Base-by-base conservation (phyloP, 2,113 vertebrate species). In the Plecturocebus donacophilus region DNA sequence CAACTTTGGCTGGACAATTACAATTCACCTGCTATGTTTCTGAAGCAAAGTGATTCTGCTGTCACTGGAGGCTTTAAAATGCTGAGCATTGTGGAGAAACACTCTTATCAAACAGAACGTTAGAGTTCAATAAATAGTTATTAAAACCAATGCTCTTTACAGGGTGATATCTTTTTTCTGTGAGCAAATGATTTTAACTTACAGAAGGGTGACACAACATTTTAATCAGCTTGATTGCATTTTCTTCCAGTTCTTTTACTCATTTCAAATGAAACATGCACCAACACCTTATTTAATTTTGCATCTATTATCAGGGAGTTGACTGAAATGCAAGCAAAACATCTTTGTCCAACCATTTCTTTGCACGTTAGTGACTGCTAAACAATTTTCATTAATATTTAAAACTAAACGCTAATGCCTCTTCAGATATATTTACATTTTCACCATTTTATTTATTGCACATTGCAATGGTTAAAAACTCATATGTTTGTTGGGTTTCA, bases 71-170 rank as follows among this genome's bases (percentile, higher is more conserved):
- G 49, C 45, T 96, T 96, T 56, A 90, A 95, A 94, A 97, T 77
- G 79, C 91, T 87, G 16, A 95, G 40, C 70, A 86, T 73, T 52
- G 82, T 82, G 75, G 66, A 86, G 49, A 90, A 58, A 91, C 30
- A 86, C 11, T 88, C 88, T 64, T 91, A 96, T 70, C 90, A 94
- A 97, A 96, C 73, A 54, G 58, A 19, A 91, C 52, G 88, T 96
- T 95, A 73, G 21, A 73, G 47, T 97, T 91, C 94, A 93, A 96
- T 96, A 97, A 97, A 95, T 98, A 97, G 94, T 97, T 97, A 96
- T 95, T 97, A 95, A 97, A 96, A 80, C 40, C 84, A 73, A 32
- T 84, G 32, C 42, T 94, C 66, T 77, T 95, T 49, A 90, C 11
- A 82, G 8, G 30, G 16, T 68, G 93, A 56, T 87, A 56, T 93